Conservation (phyloP, 2,797 vertebrate genomes). For the Leptodactylus fallax region DNA sequence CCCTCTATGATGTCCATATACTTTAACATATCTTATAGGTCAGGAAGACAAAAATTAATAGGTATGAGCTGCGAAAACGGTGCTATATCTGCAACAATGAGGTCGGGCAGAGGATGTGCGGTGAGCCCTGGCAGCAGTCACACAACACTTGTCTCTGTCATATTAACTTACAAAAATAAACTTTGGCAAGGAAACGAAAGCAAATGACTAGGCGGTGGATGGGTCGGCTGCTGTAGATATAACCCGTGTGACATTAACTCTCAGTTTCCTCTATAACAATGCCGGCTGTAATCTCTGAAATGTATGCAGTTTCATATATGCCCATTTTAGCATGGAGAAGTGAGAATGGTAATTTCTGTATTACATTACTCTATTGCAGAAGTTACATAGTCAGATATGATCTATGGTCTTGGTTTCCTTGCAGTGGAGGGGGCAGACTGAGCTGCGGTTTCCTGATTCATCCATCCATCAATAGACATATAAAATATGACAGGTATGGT, state of each 20-base stretch:
- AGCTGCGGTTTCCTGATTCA: not conserved
- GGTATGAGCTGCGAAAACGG: no score
- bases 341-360: not conserved
- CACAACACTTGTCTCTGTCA: no score
- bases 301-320: not conserved
- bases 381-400: not conserved
- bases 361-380: not conserved
- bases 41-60: no score
- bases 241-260: not conserved
- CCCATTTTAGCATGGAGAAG: no score
- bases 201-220: not conserved
- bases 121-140: no score
- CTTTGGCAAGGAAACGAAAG: not conserved
- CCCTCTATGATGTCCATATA: no score
- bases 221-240: not conserved
- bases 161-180: no score
- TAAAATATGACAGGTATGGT: not conserved
- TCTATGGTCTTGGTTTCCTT: not conserved
- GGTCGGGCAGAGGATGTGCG: no score
- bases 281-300: not conserved
- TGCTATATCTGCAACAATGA: no score
- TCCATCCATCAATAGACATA: not conserved
- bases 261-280: not conserved
- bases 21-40: no score
- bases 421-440: not conserved